Evolutionary conservation across 2,113 vertebrate species (phyloP).

Genomic region (Tauraco erythrolophus): DNA sequence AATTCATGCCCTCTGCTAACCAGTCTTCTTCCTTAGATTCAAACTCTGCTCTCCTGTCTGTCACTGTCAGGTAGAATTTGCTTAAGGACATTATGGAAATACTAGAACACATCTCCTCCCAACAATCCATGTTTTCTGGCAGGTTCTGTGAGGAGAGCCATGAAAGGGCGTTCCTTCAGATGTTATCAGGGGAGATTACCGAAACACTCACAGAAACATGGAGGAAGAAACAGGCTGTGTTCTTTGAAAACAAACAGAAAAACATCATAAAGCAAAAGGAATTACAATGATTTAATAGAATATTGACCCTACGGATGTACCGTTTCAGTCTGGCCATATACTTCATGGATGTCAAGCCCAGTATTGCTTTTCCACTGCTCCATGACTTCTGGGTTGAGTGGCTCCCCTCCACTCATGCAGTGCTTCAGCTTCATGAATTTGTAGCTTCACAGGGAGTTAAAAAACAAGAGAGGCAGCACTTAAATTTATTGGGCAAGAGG

Average conservation of each 20-base stretch:
- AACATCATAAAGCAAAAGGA: background rate
- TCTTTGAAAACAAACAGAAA: background rate
- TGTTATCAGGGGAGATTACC: background rate
- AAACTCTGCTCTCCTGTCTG: background rate
- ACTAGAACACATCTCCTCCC: background rate
- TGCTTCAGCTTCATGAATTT: constrained; percentile 74
- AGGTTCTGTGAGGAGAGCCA: background rate
- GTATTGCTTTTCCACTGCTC: constrained; percentile 79
- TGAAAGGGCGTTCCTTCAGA: background rate
- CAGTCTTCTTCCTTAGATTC: background rate
- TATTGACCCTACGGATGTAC: constrained; percentile 39
- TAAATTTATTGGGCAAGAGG: background rate
- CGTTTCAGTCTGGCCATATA: constrained; percentile 85
- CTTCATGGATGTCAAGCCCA: constrained; percentile 73
- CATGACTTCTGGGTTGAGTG: constrained; percentile 78
- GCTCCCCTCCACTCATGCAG: constrained; percentile 77
- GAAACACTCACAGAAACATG: background rate
- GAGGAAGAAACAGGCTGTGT: background rate
- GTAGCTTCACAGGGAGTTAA: constrained; percentile 42
- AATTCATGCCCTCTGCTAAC: background rate
- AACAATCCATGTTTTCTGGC: background rate
- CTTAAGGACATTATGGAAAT: background rate
- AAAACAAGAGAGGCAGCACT: background rate
- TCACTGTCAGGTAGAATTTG: background rate
- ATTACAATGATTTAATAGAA: background rate